These are phyloP conservation scores for Junco hyemalis DNA, from an alignment of 2,113 vertebrate species.

Conservation along the genomic window DNA sequence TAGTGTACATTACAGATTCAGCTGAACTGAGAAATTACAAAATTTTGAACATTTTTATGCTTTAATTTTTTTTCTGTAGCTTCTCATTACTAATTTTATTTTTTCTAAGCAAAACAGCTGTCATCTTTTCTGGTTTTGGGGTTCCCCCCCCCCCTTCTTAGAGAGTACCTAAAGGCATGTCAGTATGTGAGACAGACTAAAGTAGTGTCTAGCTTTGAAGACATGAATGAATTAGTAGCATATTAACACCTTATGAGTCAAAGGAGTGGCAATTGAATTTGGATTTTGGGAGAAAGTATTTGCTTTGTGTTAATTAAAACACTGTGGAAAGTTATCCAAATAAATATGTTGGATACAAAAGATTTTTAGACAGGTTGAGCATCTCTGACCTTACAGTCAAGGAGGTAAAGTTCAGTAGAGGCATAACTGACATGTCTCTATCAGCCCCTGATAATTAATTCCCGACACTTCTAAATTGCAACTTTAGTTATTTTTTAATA, in stretches of 20 bases:
- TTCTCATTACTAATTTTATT: neutral
- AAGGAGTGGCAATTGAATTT: neutral
- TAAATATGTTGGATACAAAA: neutral
- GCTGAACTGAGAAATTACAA: neutral
- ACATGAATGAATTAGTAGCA: neutral
- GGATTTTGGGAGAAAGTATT: neutral
- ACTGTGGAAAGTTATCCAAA: neutral
- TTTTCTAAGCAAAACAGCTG: neutral
- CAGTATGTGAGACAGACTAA: neutral
- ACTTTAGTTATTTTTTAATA: neutral
- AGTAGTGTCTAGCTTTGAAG: neutral
- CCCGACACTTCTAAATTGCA: neutral
- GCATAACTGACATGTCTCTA: neutral
- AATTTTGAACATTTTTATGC: neutral
- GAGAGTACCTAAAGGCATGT: neutral
- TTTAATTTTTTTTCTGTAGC: neutral
- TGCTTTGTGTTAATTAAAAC: neutral
- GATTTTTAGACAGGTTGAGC: neutral
- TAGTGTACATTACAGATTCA: neutral
- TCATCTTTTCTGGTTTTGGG: neutral
- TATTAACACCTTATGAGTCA: neutral
- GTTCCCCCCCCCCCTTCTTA: accelerated
- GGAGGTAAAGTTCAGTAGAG: neutral
- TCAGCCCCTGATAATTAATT: neutral
- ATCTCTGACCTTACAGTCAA: neutral